Base-by-base conservation (phyloP, 2,797 vertebrate species). In the Pseudochromis fuscus region DNA sequence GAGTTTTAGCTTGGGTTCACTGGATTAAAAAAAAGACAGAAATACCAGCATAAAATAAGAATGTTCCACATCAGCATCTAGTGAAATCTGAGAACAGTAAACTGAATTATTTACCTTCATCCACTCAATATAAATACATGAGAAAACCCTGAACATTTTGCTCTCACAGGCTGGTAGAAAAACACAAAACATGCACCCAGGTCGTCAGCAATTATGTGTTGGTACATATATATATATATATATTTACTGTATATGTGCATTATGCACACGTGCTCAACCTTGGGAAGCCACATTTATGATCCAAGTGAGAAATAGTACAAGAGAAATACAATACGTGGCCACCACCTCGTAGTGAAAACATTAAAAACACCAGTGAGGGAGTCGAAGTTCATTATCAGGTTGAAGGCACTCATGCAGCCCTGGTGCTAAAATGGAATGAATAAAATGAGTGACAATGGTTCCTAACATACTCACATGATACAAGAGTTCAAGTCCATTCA, bases 331-430 rank as follows among this genome's bases (percentile, higher is more conserved):
- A 69, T 55, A 64, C 23, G 33, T 51, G 66, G 72, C 79, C 58
- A 64, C 49, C 75, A 79, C 53, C 63, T 79, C 24, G 12, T 65
- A 81, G 56, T 62, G 65, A 77, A 85, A 79, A 77, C 35, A 35
- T 67, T 64, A 70, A 86, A 86, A 71, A 82, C 45, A 79, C 72
- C 55, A 72, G 44, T 63, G 66, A 68, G 19, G 44, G 50, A 70
- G 71, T 81, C 18, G 5, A 33, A 53, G 67, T 75, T 85, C 67
- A 86, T 83, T 89, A 77, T 83, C 56, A 65, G 63, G 69, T 78
- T 83, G 53, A 93, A 93, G 92, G 92, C 92, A 93, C 91, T 89
- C 82, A 10, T 58, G 74, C 51, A 87, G 67, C 45, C 48, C 72
- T 68, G 75, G 70, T 78, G 30, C 79, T 77, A 38, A 55, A 71